phyloP scores from a whole-genome alignment of 2,113 vertebrate species.

The Chlamydotis undulata region DNA sequence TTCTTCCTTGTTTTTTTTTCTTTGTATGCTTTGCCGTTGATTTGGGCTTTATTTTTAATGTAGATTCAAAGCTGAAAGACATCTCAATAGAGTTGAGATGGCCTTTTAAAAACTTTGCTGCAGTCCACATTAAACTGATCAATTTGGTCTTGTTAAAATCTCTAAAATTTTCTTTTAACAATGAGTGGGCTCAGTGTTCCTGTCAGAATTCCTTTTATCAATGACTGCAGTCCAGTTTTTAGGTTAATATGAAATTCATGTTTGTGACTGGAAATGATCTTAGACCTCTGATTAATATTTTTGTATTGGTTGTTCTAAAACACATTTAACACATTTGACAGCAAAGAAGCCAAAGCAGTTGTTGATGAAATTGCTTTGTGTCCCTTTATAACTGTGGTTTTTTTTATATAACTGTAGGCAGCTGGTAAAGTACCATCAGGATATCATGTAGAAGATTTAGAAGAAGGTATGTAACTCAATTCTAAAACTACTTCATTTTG shows the following conservation, averaged over 20 bases:
- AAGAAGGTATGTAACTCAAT: slow-evolving; percentile 72
- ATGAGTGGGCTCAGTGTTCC: background rate
- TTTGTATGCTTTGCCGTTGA: background rate
- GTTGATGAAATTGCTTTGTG: background rate
- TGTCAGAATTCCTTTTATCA: background rate
- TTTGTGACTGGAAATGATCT: background rate
- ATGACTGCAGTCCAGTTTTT: background rate
- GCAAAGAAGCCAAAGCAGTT: background rate
- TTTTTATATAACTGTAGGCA: slow-evolving; percentile 71
- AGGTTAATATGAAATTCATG: background rate
- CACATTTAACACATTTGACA: background rate
- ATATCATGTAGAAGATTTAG: slow-evolving; percentile 77
- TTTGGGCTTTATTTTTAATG: background rate
- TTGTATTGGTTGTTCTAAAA: background rate
- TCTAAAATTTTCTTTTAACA: background rate
- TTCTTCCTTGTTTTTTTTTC: background rate
- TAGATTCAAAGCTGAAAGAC: background rate
- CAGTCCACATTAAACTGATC: background rate
- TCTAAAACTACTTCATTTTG: background rate
- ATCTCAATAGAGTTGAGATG: background rate
- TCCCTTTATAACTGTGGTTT: background rate
- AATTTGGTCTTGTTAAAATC: background rate
- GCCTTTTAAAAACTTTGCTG: background rate
- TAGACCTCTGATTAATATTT: background rate
- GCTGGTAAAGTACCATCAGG: slow-evolving; percentile 73